A percentile compares a stretch with the other conserved stretches of the same genome.
These are phyloP conservation scores for Caenorhabditis tropicalis DNA, from an alignment of 1,140 invertebrate genomes.

Conservation along the genomic window DNA sequence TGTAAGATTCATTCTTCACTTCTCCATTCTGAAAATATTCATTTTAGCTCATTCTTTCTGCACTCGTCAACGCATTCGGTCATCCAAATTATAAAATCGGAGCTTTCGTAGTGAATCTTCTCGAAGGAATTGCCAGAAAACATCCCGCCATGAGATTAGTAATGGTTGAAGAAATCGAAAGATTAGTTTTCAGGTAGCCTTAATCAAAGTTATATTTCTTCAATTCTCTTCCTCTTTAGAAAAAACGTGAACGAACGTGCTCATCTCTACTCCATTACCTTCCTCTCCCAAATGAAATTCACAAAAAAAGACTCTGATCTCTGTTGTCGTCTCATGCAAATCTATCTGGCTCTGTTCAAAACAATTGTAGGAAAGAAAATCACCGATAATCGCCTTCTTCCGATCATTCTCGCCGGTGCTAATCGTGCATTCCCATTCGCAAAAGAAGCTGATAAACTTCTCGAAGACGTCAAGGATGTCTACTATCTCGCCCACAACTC, in stretches of 20 bases:
- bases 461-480: constrained; percentile 75
- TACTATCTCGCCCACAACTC: constrained; percentile 86
- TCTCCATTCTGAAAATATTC: background rate
- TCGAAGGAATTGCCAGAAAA: constrained; percentile 82
- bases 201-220: background rate
- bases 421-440: constrained; percentile 54
- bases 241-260: constrained; percentile 45
- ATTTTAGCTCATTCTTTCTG: constrained; percentile 78
- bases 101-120: constrained; percentile 84
- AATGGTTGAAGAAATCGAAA: constrained; percentile 86
- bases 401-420: constrained; percentile 45
- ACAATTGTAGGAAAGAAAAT: constrained; percentile 38
- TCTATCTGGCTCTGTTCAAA: constrained; percentile 55
- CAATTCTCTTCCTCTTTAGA: constrained; percentile 17
- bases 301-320: constrained; percentile 27
- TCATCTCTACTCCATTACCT: constrained; percentile 47
- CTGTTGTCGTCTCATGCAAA: constrained; percentile 43
- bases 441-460: constrained; percentile 40
- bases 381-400: constrained; percentile 30
- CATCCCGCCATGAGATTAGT: constrained; percentile 91
- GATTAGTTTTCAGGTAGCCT: constrained; percentile 81
- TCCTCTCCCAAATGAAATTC: constrained; percentile 51
- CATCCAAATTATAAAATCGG: constrained; percentile 87
- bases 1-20: background rate
- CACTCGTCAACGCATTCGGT: constrained; percentile 91